phyloP scores from a whole-genome alignment of 2,113 vertebrate genomes.

The Ophthalmolycus amberensis region DNA sequence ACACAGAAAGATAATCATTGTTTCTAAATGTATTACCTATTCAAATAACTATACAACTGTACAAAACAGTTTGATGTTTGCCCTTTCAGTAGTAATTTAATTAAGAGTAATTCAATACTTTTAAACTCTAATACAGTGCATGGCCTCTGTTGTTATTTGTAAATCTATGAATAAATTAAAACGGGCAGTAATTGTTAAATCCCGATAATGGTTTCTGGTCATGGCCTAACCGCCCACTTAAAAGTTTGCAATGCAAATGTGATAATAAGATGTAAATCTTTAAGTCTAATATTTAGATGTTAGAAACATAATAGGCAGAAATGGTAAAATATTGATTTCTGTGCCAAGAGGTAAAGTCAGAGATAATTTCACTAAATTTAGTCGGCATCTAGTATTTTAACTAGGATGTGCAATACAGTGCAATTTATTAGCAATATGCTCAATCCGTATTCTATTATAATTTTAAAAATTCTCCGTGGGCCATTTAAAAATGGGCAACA shows the following conservation, averaged over 20 bases:
- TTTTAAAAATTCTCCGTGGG: background rate
- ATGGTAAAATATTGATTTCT: background rate
- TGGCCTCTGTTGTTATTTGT: background rate
- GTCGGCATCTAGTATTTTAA: too few relatives aligned
- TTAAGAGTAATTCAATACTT: background rate
- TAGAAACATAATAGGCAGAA: too few relatives aligned
- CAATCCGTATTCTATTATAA: background rate
- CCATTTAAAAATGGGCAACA: background rate
- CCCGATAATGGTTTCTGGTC: too few relatives aligned
- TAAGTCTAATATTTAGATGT: background rate
- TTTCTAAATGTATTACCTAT: background rate
- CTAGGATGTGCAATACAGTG: too few relatives aligned
- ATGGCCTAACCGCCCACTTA: too few relatives aligned
- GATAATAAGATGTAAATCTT: too few relatives aligned
- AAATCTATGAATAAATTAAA: background rate
- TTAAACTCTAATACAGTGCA: background rate
- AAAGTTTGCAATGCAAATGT: background rate
- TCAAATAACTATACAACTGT: background rate
- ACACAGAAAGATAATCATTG: background rate
- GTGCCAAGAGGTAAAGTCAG: background rate
- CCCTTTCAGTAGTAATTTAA: background rate
- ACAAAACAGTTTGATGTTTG: background rate
- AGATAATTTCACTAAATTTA: too few relatives aligned
- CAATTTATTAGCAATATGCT: too few relatives aligned
- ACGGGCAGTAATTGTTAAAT: background rate